Base-by-base conservation (phyloP, 2,888 invertebrate species). In the Athrips mouffetella region DNA sequence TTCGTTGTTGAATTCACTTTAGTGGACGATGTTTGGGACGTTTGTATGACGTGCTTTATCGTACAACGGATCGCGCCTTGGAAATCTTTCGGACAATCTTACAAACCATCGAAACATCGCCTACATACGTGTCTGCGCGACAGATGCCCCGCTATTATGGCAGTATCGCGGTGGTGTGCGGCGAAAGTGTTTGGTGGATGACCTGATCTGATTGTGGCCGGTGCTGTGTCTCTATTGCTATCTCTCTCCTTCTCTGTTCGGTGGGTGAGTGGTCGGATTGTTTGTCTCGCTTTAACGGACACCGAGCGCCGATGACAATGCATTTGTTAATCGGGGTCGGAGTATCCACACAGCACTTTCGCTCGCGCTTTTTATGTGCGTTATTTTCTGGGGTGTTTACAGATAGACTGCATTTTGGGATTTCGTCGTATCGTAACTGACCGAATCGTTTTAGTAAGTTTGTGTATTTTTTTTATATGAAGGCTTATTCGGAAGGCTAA, bases 271-370 rank as follows among this genome's bases (percentile, higher is more conserved):
- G 65, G 63, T 67, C 65, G 67, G 59, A 57, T 65, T 60, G 63
- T 66, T 67, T 64, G 51, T 49, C 55, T n/a, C n/a, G n/a, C n/a
- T n/a, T n/a, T n/a, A n/a, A 50, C 60, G 65, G 66, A 65, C 61
- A 48, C 62, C 63, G 67, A 63, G 66, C 63, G 63, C 67, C 70
- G 73, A 66, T 70, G 67, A 71, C 74, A 61, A 66, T 48, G 37
- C 53, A 60, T 65, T 69, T 61, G 67, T 73, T 70, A 67, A 57
- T 73, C 74, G 75, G 74, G 70, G 60, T 69, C 74, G 78, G 77
- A 71, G 74, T 75, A 76, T 79, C 81, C 80, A 78, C 84, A 78
- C 82, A 73, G 79, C 84, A 84, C 86, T 85, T 84, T 85, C 84
- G 82, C 83, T 77, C 76, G 84, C 85, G 80, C 77, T 64, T 73